Conservation (phyloP, 1,140 invertebrate genomes). For the Apis mellifera region Amel_HAv3.1 CM009939.2:4747001-4747500, state of each 20-base stretch:
- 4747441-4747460: not conserved
- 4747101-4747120: too few relatives aligned
- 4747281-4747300: not conserved
- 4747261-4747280: not conserved
- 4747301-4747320: slow-evolving; percentile 7
- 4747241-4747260: not conserved
- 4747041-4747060: too few relatives aligned
- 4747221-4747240: not conserved
- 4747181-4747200: not conserved
- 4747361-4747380: too few relatives aligned
- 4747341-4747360: slow-evolving; percentile 4
- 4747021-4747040: too few relatives aligned
- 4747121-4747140: too few relatives aligned
- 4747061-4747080: too few relatives aligned
- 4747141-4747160: too few relatives aligned
- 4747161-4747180: not conserved
- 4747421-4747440: not conserved
- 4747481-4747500: not conserved
- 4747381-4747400: not conserved
- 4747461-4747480: not conserved
- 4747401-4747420: not conserved
- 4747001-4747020: not conserved
- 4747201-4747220: not conserved
- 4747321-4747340: not conserved
- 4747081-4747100: too few relatives aligned